Base-by-base conservation (phyloP, 1,140 invertebrate species). In the Orchesella cincta region DNA sequence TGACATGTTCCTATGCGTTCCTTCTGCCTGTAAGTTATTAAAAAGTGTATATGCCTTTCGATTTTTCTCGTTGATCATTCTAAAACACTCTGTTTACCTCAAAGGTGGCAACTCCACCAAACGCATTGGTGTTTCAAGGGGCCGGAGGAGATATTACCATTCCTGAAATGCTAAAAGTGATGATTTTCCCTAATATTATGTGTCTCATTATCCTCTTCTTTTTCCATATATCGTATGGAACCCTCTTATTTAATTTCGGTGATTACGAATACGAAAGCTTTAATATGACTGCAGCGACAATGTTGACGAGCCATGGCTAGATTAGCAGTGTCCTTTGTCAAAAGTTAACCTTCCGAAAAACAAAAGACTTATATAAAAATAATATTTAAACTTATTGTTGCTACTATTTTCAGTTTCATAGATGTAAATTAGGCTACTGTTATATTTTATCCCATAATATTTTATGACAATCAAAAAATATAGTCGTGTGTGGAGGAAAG, bases 31-130 rank as follows among this genome's bases (percentile, higher is more conserved):
- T 35, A 70, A 67, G 26, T 3, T 16, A 64, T 29, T 26, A 12
- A 64, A n/a, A n/a, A n/a, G n/a, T n/a, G 28, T 71, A 12, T 23
- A 71, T 20, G 29, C 16, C 34, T 71, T 71, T 71, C 34, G 23
- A n/a, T n/a, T n/a, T n/a, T n/a, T n/a, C n/a, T n/a, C n/a, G n/a
- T n/a, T n/a, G 33, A n/a, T 39, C 51, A 46, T 39, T 46, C 14
- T 28, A 51, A 46, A 73, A 57, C 34, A 31, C 14, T 28, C 16
- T 23, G 2, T 18, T 75, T 18, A 23, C n/a, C n/a, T 75, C 20
- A 67, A 23, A 16, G 70, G 93, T 96, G 0, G 90, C 91, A 26
- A 92, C 92, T 0, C 94, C 95, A 2, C 95, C 96, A 26, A 98
- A 98, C 86, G 95, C 96, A 0, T 93, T 51, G 3, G 76, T 81